These are phyloP conservation scores for Malaclemys terrapin DNA, from an alignment of 2,113 vertebrate genomes.

Conservation along the genomic window DNA sequence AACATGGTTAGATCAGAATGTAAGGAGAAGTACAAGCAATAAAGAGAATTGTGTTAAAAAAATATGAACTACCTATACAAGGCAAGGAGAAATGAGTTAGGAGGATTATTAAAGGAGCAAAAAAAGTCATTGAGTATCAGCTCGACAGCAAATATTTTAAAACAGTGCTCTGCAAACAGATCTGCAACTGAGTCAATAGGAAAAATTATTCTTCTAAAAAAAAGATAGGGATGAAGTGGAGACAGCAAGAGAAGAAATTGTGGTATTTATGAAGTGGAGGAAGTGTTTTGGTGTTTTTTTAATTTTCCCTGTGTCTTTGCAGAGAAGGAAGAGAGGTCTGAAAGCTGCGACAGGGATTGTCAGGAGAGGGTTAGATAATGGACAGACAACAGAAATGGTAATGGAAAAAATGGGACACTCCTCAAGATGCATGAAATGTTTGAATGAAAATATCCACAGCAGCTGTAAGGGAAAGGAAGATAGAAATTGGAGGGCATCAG, in stretches of 20 bases:
- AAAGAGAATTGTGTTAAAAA: constrained; percentile 70
- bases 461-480: neutral
- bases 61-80: constrained; percentile 56
- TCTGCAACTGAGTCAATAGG: constrained; percentile 36
- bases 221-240: constrained; percentile 37
- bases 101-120: constrained; percentile 63
- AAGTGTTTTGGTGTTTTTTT: neutral
- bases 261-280: neutral
- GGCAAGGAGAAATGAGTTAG: constrained; percentile 40
- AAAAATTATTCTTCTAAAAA: neutral
- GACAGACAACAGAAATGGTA: neutral
- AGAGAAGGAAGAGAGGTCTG: neutral
- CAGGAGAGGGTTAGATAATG: constrained; percentile 11
- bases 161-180: neutral
- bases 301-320: constrained; percentile 17
- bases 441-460: constrained; percentile 8
- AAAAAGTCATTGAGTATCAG: constrained; percentile 57
- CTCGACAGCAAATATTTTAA: neutral
- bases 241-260: constrained; percentile 41
- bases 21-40: constrained; percentile 62
- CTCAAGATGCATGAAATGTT: constrained; percentile 28
- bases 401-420: neutral
- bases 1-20: constrained; percentile 48
- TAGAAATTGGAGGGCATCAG: neutral
- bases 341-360: neutral